Evolutionary conservation across 2,113 vertebrate species (phyloP).

Genomic region (Oxyruncus cristatus): DNA sequence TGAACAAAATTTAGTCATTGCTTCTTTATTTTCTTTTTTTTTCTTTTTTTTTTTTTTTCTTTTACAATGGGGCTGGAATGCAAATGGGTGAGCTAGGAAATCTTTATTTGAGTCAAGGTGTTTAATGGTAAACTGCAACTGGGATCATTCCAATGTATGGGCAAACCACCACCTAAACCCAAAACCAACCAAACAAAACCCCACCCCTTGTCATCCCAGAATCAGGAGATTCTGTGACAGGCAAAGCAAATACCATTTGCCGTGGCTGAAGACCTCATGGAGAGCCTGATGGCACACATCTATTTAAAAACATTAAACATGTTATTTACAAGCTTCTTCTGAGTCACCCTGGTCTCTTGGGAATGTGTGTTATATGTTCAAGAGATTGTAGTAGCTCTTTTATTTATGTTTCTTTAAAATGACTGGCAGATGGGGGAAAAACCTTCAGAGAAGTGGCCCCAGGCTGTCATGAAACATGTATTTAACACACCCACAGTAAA

Average conservation of each 20-base stretch:
- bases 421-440: conserved; percentile 61
- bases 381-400: conserved; percentile 50
- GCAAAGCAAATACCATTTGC: neutral
- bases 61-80: neutral
- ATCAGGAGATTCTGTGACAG: neutral
- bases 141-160: neutral
- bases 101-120: neutral
- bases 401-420: conserved; percentile 59
- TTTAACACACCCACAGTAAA: conserved; percentile 54
- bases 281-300: neutral
- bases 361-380: conserved; percentile 15
- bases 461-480: conserved; percentile 50
- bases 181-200: neutral
- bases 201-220: neutral
- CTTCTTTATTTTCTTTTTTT: neutral
- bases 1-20: neutral
- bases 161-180: neutral
- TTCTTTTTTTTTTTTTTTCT: neutral
- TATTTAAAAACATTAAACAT: conserved; percentile 39
- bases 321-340: conserved; percentile 55
- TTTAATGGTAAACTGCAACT: neutral
- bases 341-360: conserved; percentile 21
- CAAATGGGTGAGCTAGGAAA: neutral
- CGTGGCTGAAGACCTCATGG: conserved; percentile 1
- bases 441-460: conserved; percentile 48